phyloP scores from a whole-genome alignment of 2,888 invertebrate species.

The Oconnorella tubifera region DNA sequence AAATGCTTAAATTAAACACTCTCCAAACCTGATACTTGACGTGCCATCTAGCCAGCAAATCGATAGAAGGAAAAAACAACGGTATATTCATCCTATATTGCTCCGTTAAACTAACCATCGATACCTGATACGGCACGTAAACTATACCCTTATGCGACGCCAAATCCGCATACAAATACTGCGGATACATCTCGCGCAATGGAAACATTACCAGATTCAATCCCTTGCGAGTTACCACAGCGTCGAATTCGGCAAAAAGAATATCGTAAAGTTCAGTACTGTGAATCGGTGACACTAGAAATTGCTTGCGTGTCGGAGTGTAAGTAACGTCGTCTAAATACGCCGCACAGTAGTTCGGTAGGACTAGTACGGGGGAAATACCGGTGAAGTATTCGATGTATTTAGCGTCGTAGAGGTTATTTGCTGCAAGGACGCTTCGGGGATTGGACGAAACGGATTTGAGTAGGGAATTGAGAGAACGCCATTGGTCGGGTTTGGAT shows the following conservation, averaged over 20 bases:
- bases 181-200: constrained; percentile 35
- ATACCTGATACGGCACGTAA: constrained; percentile 38
- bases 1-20: no score
- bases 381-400: constrained; percentile 40
- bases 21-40: constrained; percentile 30
- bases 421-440: constrained; percentile 34
- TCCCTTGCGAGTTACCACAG: constrained; percentile 21
- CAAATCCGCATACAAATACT: constrained; percentile 34
- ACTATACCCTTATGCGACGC: constrained; percentile 36
- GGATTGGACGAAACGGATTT: constrained; percentile 16
- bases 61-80: constrained; percentile 36
- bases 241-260: constrained; percentile 34
- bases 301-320: constrained; percentile 31
- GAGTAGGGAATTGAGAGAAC: constrained; percentile 26
- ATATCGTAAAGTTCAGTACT: constrained; percentile 33
- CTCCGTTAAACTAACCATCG: constrained; percentile 38
- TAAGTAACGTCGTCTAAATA: constrained; percentile 31
- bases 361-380: constrained; percentile 25
- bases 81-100: constrained; percentile 38
- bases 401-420: constrained; percentile 38
- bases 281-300: constrained; percentile 37
- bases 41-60: constrained; percentile 36
- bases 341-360: constrained; percentile 36
- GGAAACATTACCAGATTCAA: constrained; percentile 31
- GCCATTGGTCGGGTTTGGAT: constrained; percentile 29